Conservation (phyloP, 64 coral and sea anemone genomes). For the Stylophora pistillata region DNA sequence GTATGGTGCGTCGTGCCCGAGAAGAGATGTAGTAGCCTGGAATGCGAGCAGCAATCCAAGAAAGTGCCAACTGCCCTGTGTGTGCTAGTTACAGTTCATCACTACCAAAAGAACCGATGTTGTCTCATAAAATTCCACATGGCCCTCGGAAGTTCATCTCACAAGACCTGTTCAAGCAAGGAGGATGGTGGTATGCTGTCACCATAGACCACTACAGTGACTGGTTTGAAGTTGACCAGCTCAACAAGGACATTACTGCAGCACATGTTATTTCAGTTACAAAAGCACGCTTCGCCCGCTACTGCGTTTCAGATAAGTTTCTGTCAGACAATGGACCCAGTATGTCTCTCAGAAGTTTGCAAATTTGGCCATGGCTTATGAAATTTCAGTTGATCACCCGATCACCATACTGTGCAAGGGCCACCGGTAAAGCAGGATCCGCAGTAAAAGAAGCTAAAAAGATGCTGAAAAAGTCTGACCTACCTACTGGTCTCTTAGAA, state of each 20-base stretch:
- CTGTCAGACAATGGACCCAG: constrained; percentile 11
- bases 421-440: constrained; percentile 48
- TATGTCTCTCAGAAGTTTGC: not conserved
- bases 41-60: constrained; percentile 7
- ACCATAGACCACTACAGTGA: constrained; percentile 19
- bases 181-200: not conserved
- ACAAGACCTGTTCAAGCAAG: not conserved
- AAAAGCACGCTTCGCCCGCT: constrained; percentile 18
- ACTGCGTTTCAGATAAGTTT: not conserved
- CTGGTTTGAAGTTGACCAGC: constrained; percentile 14
- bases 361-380: constrained; percentile 38
- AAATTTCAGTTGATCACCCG: constrained; percentile 43
- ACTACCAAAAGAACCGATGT: constrained; percentile 50
- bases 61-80: constrained; percentile 5
- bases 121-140: constrained; percentile 70
- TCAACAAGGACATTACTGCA: constrained; percentile 1
- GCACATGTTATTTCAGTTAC: constrained; percentile 14
- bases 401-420: constrained; percentile 34
- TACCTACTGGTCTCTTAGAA: constrained; percentile 27
- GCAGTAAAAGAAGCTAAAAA: constrained; percentile 52
- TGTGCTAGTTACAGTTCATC: not conserved
- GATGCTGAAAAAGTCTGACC: constrained; percentile 56
- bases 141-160: too few relatives aligned
- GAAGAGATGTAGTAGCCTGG: not conserved
- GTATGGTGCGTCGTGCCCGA: not conserved